Evolutionary conservation across 1,140 invertebrate species (phyloP).

Genomic region (Leucophenga varia): DNA sequence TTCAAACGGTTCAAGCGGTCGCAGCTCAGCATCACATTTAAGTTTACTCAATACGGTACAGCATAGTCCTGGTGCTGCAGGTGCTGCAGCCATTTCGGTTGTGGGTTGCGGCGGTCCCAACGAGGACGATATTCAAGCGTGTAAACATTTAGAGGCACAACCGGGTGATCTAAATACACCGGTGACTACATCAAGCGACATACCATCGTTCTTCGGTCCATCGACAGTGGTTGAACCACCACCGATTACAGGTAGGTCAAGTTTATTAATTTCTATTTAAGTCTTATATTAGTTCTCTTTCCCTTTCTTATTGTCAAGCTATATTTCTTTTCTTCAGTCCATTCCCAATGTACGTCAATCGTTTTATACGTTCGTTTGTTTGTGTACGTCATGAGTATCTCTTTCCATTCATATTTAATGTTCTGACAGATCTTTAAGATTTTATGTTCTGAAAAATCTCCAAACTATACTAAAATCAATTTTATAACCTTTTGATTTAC

Average conservation of each 20-base stretch:
- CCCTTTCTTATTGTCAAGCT: too few species aligned
- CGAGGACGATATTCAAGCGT: constrained; percentile 31
- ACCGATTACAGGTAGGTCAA: constrained; percentile 78
- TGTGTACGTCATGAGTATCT: too few species aligned
- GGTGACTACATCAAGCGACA: constrained; percentile 74
- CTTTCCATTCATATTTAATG: too few species aligned
- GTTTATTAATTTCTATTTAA: too few species aligned
- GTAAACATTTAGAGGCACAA: constrained; percentile 60
- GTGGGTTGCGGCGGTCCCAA: constrained; percentile 18
- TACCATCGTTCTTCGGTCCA: constrained; percentile 76
- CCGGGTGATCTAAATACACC: constrained; percentile 75
- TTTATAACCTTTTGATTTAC: too few species aligned
- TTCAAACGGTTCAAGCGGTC: constrained; percentile 27
- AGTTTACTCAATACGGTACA: constrained; percentile 48
- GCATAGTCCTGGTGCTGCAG: constrained; percentile 31
- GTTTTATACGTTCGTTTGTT: too few species aligned
- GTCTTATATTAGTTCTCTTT: too few species aligned
- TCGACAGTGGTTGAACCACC: constrained; percentile 79
- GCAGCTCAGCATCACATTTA: constrained; percentile 49
- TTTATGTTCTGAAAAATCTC: too few species aligned
- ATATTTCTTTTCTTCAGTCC: too few species aligned
- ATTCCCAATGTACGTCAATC: too few species aligned
- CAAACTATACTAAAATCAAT: too few species aligned
- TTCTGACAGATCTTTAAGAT: too few species aligned
- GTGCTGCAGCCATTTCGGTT: constrained; percentile 15